These are phyloP conservation scores for Rhamnusium bicolor DNA, from an alignment of 2,888 invertebrate species.

Conservation along the genomic window DNA sequence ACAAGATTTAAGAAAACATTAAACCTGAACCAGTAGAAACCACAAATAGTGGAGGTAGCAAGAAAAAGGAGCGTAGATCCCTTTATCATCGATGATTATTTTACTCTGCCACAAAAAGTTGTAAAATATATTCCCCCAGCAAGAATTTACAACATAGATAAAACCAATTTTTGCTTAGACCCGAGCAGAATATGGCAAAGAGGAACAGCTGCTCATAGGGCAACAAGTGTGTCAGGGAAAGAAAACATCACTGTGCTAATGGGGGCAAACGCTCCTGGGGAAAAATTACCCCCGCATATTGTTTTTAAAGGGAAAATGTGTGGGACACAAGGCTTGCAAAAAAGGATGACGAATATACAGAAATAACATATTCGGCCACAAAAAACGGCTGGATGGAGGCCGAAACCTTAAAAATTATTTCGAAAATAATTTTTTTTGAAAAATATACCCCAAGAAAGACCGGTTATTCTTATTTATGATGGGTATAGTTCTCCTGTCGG, in stretches of 20 bases:
- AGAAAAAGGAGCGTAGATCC: slow-evolving; percentile 40
- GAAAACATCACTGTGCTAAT: slow-evolving; percentile 21
- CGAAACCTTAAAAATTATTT: slow-evolving; percentile 30
- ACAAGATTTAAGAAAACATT: slow-evolving; percentile 49
- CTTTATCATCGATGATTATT: slow-evolving; percentile 39
- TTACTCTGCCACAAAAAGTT: slow-evolving; percentile 27
- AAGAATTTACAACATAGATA: slow-evolving; percentile 43
- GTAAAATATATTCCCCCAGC: slow-evolving; percentile 18
- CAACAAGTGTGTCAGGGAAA: slow-evolving; percentile 16
- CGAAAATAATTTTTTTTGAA: slow-evolving; percentile 21
- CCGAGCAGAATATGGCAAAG: slow-evolving; percentile 29
- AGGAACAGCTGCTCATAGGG: slow-evolving; percentile 30
- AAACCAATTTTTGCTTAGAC: slow-evolving; percentile 49
- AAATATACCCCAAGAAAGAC: slow-evolving; percentile 24
- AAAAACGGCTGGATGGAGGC: no score
- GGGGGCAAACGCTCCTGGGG: slow-evolving; percentile 12
- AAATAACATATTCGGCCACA: no score
- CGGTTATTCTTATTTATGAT: slow-evolving; percentile 29
- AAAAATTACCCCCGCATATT: slow-evolving; percentile 19
- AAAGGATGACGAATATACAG: no score
- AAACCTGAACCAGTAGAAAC: slow-evolving; percentile 52
- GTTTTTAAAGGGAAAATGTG: no score
- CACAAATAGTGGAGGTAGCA: slow-evolving; percentile 37
- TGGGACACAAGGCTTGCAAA: no score
- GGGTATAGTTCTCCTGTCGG: slow-evolving; percentile 22